A percentile compares a stretch with the other conserved stretches of the same genome.
Conservation (phyloP, 2,113 vertebrate genomes). For the Crotalus tigris region DNA sequence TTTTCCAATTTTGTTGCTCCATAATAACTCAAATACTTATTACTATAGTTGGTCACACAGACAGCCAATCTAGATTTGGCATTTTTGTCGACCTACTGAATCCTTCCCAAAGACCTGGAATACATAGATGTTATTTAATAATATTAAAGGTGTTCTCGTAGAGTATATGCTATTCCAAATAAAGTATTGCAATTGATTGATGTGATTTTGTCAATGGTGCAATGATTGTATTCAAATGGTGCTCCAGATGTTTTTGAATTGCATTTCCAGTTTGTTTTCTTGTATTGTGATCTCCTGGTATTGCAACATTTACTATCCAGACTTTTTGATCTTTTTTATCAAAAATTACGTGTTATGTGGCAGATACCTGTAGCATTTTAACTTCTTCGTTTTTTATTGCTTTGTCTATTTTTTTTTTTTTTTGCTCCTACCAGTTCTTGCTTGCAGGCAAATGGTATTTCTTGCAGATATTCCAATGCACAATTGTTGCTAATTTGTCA, state of each 20-base stretch:
- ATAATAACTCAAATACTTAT: neutral
- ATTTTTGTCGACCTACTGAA: neutral
- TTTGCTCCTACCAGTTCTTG: neutral
- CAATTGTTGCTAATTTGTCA: neutral
- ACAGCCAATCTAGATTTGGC: neutral
- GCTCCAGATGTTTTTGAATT: neutral
- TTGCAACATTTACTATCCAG: neutral
- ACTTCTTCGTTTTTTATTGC: neutral
- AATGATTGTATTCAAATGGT: neutral
- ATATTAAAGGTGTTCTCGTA: neutral
- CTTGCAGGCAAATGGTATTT: neutral
- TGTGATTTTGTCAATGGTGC: neutral
- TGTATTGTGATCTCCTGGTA: neutral
- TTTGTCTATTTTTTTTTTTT: neutral
- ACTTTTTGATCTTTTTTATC: neutral
- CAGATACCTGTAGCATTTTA: neutral
- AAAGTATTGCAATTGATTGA: neutral
- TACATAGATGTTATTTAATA: neutral
- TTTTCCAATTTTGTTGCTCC: slow-evolving; percentile 2
- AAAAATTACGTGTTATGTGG: neutral
- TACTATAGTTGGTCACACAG: neutral
- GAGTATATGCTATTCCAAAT: neutral
- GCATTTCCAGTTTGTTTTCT: neutral
- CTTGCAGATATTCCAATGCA: neutral
- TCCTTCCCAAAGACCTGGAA: neutral